These are phyloP conservation scores for Torymus texanus DNA, from an alignment of 2,888 invertebrate genomes.

Conservation along the genomic window DNA sequence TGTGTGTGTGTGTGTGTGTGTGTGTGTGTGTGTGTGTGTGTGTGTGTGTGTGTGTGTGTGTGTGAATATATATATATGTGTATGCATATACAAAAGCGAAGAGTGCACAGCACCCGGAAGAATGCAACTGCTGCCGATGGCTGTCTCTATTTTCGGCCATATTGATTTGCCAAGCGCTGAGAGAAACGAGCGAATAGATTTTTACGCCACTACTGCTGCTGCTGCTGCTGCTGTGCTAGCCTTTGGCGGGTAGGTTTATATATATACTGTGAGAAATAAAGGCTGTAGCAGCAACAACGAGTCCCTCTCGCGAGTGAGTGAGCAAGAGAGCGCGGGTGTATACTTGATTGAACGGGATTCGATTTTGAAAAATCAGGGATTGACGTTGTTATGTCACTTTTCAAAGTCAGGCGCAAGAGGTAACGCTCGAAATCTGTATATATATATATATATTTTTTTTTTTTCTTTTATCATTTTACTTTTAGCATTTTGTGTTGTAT, in stretches of 20 bases:
- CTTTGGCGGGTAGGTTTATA: too few species aligned
- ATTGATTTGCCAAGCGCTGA: too few species aligned
- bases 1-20: too few species aligned
- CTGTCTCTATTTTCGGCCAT: slow-evolving; percentile 5
- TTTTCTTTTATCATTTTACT: slow-evolving; percentile 4
- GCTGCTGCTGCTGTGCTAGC: too few species aligned
- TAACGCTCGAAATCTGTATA: background rate
- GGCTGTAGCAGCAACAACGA: background rate
- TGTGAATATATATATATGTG: background rate
- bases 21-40: too few species aligned
- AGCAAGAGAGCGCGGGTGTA: background rate
- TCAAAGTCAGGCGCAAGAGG: slow-evolving; percentile 35
- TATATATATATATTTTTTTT: slow-evolving; percentile 9
- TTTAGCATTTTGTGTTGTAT: background rate
- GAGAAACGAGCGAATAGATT: too few species aligned
- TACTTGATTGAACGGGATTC: slow-evolving; percentile 46
- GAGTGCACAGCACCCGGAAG: background rate
- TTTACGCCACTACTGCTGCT: too few species aligned
- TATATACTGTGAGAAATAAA: too few species aligned
- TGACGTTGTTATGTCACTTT: slow-evolving; percentile 45
- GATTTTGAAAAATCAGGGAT: slow-evolving; percentile 43
- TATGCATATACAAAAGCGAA: background rate
- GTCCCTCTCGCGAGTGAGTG: background rate
- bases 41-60: background rate
- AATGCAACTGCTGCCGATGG: too few species aligned